Conservation (phyloP, 2,113 vertebrate genomes). For the Cariama cristata region DNA sequence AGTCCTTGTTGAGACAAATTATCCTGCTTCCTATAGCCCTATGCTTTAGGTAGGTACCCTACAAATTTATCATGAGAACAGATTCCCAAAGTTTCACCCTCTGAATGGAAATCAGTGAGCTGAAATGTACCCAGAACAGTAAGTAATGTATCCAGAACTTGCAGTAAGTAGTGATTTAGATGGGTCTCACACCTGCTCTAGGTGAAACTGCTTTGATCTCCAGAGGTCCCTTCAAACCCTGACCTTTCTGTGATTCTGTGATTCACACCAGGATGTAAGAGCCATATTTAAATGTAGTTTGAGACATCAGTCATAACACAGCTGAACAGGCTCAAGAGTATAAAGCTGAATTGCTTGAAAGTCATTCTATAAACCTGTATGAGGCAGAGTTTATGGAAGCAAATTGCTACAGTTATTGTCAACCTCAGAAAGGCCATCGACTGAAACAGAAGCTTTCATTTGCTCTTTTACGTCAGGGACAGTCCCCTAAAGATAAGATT, state of each 20-base stretch:
- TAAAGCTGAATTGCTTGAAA: not conserved
- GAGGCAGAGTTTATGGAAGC: not conserved
- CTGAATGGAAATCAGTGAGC: not conserved
- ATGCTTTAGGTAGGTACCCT: not conserved
- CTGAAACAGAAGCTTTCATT: not conserved
- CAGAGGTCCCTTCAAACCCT: too few species aligned
- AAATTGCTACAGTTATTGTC: not conserved
- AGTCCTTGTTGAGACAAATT: not conserved
- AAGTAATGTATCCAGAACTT: not conserved
- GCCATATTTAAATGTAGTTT: not conserved
- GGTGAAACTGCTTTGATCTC: too few species aligned
- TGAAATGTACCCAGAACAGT: not conserved
- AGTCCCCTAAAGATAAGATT: not conserved
- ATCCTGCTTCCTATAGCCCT: not conserved
- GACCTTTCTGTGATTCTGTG: too few species aligned
- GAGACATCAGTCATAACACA: not conserved
- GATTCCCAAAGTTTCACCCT: not conserved
- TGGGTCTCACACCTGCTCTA: not conserved
- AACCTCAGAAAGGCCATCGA: not conserved
- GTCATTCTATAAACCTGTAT: not conserved
- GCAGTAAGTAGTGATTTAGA: not conserved
- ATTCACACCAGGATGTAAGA: not conserved
- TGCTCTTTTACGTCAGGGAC: not conserved
- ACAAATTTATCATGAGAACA: not conserved
- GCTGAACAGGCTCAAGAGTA: not conserved